A percentile compares a stretch with the other conserved stretches of the same genome.
These are phyloP conservation scores for Recurvirostra avosetta DNA, from an alignment of 2,113 vertebrate genomes.

Conservation along the genomic window DNA sequence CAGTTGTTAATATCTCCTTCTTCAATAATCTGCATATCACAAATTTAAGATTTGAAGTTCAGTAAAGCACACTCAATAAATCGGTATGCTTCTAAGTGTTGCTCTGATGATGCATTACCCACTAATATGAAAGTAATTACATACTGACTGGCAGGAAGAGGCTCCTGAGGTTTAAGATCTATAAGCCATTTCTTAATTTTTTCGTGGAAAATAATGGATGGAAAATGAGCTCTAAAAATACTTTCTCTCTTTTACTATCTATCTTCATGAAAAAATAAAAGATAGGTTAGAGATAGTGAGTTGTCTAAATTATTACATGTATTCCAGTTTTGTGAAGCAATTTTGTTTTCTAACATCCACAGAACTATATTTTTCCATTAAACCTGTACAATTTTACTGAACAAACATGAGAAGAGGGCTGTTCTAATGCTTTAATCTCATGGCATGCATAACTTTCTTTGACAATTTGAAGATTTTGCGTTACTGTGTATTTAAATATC, in stretches of 20 bases:
- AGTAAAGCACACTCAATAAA: not conserved
- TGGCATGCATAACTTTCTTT: not conserved
- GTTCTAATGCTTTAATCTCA: not conserved
- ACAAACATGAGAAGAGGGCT: not conserved
- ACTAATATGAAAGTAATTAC: constrained; percentile 33
- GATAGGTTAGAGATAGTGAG: constrained; percentile 26
- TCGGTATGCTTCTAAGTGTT: not conserved
- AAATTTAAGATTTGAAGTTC: not conserved
- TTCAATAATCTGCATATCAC: not conserved
- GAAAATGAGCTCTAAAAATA: constrained; percentile 21
- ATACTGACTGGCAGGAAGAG: constrained; percentile 19
- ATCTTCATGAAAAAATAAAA: constrained; percentile 39
- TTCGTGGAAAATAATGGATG: not conserved
- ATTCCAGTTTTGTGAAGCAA: not conserved
- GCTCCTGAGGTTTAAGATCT: constrained; percentile 27
- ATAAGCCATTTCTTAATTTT: constrained; percentile 38
- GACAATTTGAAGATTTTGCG: not conserved
- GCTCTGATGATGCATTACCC: not conserved
- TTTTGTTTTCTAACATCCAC: not conserved
- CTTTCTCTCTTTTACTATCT: not conserved
- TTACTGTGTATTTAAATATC: not conserved
- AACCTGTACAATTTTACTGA: constrained; percentile 9
- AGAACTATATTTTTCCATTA: constrained; percentile 52
- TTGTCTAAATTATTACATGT: not conserved
- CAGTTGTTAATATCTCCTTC: not conserved